These are phyloP conservation scores for Delphinus delphis DNA, from an alignment of 2,113 vertebrate species.

Conservation along the genomic window DNA sequence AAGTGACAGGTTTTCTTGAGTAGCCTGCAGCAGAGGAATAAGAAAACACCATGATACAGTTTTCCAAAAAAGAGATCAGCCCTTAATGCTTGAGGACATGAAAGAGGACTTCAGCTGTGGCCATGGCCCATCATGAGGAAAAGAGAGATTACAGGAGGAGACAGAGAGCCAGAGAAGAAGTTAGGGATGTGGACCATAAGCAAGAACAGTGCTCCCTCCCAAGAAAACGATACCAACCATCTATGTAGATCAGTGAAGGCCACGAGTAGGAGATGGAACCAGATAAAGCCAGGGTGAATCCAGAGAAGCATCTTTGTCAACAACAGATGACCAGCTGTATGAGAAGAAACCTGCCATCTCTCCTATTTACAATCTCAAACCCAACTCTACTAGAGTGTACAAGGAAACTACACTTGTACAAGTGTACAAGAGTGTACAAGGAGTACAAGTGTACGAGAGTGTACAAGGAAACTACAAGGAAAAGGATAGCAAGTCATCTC, in stretches of 20 bases:
- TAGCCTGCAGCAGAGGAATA: background rate
- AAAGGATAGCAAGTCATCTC: background rate
- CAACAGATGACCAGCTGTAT: background rate
- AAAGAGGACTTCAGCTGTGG: background rate
- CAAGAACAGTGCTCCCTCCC: background rate
- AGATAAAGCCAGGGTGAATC: background rate
- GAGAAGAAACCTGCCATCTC: background rate
- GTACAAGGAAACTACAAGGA: background rate
- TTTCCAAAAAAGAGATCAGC: background rate
- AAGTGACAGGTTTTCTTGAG: constrained; percentile 27
- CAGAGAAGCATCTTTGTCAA: background rate
- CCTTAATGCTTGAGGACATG: background rate
- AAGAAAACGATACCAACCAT: background rate
- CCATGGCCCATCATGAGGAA: background rate
- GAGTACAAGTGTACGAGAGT: background rate
- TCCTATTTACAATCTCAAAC: background rate
- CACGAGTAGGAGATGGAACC: background rate
- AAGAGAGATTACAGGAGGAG: background rate
- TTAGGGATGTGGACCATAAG: background rate
- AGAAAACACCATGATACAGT: background rate
- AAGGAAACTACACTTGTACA: no score
- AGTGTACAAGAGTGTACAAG: background rate
- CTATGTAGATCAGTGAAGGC: background rate
- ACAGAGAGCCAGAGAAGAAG: background rate
- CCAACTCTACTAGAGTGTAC: background rate